Conservation (phyloP, 2,113 vertebrate genomes). For the Carlito syrichta region DNA sequence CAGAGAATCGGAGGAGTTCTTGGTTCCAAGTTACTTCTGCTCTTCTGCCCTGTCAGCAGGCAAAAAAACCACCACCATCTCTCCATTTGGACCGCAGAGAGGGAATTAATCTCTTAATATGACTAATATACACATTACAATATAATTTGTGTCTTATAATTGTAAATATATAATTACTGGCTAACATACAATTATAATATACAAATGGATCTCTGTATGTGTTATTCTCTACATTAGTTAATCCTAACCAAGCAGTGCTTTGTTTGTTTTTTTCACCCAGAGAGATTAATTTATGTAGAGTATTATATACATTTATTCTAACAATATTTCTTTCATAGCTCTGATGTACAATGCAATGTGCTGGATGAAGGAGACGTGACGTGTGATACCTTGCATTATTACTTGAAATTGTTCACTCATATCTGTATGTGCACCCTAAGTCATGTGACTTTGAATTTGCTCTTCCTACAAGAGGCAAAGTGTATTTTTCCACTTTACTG, state of each 20-base stretch:
- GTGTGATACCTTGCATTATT: not conserved
- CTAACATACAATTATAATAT: no score
- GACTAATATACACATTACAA: not conserved
- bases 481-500: not conserved
- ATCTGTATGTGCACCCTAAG: not conserved
- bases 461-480: not conserved
- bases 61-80: not conserved
- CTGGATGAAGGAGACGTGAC: not conserved
- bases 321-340: not conserved
- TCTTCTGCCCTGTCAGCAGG: not conserved
- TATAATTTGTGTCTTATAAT: no score
- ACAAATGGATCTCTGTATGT: conserved; percentile 7
- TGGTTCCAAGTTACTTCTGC: not conserved
- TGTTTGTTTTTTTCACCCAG: not conserved
- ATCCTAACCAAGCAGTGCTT: not conserved
- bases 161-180: no score
- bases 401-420: not conserved
- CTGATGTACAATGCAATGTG: not conserved
- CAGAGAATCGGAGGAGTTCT: not conserved
- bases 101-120: conserved; percentile 4
- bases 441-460: not conserved
- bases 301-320: not conserved
- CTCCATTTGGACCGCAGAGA: not conserved
- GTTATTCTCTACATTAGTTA: not conserved
- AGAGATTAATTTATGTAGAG: not conserved